phyloP scores from a whole-genome alignment of 92 coral and sea anemone genomes.

The Micromussa lordhowensis region DNA sequence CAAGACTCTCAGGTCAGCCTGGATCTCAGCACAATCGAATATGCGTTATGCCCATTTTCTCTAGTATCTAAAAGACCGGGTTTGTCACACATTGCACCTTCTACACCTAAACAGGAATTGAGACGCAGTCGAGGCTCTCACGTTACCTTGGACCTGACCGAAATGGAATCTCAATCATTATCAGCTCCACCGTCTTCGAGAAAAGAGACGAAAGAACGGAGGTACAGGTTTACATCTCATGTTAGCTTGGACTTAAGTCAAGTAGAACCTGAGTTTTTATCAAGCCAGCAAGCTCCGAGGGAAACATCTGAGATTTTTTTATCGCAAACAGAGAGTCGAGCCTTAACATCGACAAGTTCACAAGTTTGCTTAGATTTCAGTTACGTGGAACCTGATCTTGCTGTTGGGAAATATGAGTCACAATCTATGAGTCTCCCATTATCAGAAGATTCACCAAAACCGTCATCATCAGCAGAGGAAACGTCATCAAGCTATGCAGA shows the following conservation, averaged over 20 bases:
- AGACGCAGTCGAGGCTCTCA: background rate
- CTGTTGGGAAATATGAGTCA: too few species aligned
- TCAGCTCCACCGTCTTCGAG: background rate
- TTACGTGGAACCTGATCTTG: background rate
- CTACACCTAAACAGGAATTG: background rate
- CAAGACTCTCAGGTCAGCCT: background rate
- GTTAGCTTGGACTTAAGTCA: background rate
- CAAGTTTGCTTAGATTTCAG: background rate
- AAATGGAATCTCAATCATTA: background rate
- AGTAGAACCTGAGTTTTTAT: background rate
- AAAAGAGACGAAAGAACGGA: background rate
- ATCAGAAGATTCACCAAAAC: too few species aligned
- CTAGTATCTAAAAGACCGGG: background rate
- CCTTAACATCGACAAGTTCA: background rate
- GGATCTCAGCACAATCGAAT: background rate
- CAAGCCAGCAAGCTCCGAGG: background rate
- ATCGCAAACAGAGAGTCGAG: too few species aligned
- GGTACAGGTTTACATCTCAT: background rate
- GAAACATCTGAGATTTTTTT: background rate
- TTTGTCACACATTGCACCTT: background rate
- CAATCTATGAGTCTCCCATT: too few species aligned
- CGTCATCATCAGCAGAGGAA: too few species aligned
- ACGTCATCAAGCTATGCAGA: too few species aligned
- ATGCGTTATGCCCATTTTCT: background rate
- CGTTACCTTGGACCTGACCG: background rate